These are phyloP conservation scores for Tanytarsus gracilentus DNA, from an alignment of 2,888 invertebrate genomes.

Conservation along the genomic window DNA sequence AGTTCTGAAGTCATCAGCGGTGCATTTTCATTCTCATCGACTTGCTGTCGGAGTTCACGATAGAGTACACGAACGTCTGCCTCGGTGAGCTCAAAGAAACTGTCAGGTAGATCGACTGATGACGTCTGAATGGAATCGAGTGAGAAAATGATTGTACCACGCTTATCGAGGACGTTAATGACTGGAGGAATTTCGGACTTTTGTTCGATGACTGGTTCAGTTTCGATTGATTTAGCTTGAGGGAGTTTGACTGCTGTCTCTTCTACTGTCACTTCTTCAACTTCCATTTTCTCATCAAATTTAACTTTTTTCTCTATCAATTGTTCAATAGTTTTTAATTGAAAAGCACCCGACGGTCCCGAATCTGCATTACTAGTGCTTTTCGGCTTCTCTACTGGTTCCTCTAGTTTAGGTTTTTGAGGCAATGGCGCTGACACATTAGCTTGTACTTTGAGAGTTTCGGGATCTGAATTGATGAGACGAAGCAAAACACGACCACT, in stretches of 20 bases:
- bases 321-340: neutral
- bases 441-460: conserved; percentile 54
- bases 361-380: conserved; percentile 30
- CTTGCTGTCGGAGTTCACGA: conserved; percentile 58
- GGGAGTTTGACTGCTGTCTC: neutral
- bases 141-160: conserved; percentile 67
- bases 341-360: conserved; percentile 30
- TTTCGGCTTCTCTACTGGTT: conserved; percentile 18
- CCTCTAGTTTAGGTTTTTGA: conserved; percentile 29
- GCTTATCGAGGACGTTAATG: conserved; percentile 55
- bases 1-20: conserved; percentile 61
- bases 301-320: neutral
- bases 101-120: conserved; percentile 66
- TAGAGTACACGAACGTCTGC: conserved; percentile 70
- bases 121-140: conserved; percentile 52
- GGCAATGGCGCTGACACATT: conserved; percentile 52
- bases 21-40: conserved; percentile 57
- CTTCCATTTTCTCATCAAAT: neutral
- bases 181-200: conserved; percentile 1
- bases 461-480: conserved; percentile 55
- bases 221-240: conserved; percentile 53
- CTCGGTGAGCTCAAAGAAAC: conserved; percentile 78
- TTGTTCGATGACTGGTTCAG: neutral
- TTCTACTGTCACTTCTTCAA: conserved; percentile 3
- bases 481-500: conserved; percentile 67